Percentiles rank a stretch among this genome's conserved stretches.
Conservation (phyloP, 2,888 invertebrate genomes). For the Amiota communis region DNA sequence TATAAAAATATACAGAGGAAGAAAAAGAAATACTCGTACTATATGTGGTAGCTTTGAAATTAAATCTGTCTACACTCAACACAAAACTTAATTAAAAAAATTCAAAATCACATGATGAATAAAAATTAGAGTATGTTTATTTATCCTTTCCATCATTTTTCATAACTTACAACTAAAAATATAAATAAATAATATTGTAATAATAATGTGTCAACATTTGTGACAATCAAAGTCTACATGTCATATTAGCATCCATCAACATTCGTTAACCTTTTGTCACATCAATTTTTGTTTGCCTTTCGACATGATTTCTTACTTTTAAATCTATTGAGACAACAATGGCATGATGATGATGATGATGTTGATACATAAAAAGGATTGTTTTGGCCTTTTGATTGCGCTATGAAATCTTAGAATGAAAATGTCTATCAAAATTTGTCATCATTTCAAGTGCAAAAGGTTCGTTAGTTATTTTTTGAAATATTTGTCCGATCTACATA, state of each 20-base stretch:
- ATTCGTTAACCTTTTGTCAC: conserved; percentile 44
- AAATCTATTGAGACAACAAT: neutral
- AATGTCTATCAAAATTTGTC: too few species aligned
- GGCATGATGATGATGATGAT: neutral
- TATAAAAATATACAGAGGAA: too few species aligned
- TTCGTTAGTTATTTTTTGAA: too few species aligned
- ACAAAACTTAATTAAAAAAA: too few species aligned
- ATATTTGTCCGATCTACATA: too few species aligned
- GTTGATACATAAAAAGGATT: too few species aligned
- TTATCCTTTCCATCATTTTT: neutral
- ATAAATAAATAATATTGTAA: neutral
- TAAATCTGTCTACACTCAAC: too few species aligned
- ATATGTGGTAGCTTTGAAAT: too few species aligned
- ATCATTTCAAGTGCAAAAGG: too few species aligned
- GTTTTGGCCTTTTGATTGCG: too few species aligned
- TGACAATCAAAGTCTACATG: conserved; percentile 3
- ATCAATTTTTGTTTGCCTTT: conserved; percentile 7
- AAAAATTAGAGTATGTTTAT: neutral
- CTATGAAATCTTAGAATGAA: too few species aligned
- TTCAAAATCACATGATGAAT: neutral
- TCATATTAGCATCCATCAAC: conserved; percentile 28
- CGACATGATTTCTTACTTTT: conserved; percentile 40
- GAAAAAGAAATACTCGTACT: too few species aligned
- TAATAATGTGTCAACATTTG: neutral
- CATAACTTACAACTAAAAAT: neutral